Conservation (phyloP, 2,888 invertebrate genomes). For the Muscina levida region DNA sequence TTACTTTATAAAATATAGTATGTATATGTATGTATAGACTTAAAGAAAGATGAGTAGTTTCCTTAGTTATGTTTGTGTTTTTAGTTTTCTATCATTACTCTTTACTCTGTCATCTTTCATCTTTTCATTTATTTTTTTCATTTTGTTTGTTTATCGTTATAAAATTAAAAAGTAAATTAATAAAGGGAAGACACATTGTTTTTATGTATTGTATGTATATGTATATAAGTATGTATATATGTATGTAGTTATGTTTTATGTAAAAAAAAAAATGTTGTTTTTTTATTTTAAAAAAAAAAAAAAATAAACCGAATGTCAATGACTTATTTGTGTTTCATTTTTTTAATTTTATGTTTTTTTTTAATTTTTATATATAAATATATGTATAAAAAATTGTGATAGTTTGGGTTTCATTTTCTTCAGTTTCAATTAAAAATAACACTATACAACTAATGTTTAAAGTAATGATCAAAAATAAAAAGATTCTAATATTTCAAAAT, state of each 20-base stretch:
- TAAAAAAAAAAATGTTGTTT: conserved; percentile 53
- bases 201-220: conserved; percentile 41
- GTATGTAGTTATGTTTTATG: conserved; percentile 44
- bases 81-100: no score
- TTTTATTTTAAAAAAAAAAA: conserved; percentile 52
- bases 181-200: conserved; percentile 39
- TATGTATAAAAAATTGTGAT: conserved; percentile 39
- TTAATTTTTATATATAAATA: conserved; percentile 14
- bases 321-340: conserved; percentile 37
- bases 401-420: conserved; percentile 26
- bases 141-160: conserved; percentile 12
- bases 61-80: background rate
- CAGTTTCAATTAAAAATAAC: conserved; percentile 1
- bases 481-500: conserved; percentile 15
- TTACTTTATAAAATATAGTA: conserved; percentile 19
- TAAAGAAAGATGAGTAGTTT: conserved; percentile 33
- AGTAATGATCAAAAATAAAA: conserved; percentile 31
- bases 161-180: conserved; percentile 36
- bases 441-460: conserved; percentile 22
- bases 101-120: background rate
- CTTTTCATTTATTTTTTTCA: background rate
- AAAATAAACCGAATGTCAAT: no score
- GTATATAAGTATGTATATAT: conserved; percentile 37
- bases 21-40: conserved; percentile 16
- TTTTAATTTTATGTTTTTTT: conserved; percentile 13